Evolutionary conservation across 2,888 invertebrate species (phyloP), one percentile per base, ranked within the genome.

Genomic region (Pristionchus mayeri): DNA sequence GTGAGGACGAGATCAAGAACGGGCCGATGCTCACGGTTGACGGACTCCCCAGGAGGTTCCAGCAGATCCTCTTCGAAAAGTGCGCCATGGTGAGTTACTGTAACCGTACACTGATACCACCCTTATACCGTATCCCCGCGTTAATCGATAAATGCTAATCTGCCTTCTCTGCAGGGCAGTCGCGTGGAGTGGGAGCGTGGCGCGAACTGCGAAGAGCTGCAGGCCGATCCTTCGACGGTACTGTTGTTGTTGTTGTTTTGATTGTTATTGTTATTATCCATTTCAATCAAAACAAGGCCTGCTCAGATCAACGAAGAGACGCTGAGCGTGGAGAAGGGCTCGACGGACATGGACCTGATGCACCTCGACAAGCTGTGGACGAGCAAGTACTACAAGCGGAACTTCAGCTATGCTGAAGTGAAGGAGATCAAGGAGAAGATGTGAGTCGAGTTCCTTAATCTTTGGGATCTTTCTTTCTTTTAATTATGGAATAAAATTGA

Each of bases 361-460:
- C 57, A 82, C 40, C 81, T 82, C 11, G 81, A 82, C 37, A 34
- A 27, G 11, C 13, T 82, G 27, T 82, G 81, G 81, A 63, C 63
- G 0, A 27, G 21, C 30, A 52, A 63, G 63, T 30, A 57, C n/a
- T 44, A 50, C 27, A 60, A 40, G 81, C 60, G 30, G 24, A 48
- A 1, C 2, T 60, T 82, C 34, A 82, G 63, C 2, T 24, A 37
- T 13, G 60, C 54, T 2, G 81, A 82, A 63, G 27, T n/a, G 16
- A 48, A 24, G 7, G 11, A 16, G 3, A 82, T 82, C 57, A 60
- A 44, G 40, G 40, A 82, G 24, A 54, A 82, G 24, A 40, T 30
- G 63, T 60, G 60, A 60, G 60, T 54, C n/a, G 52, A 52, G 3
- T 24, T 21, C n/a, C n/a, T n/a, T n/a, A n/a, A n/a, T n/a, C n/a